Percentiles rank a stretch among this genome's conserved stretches.
These are phyloP conservation scores for Epinephelus awoara DNA, from an alignment of 2,797 vertebrate species.

Conservation along the genomic window DNA sequence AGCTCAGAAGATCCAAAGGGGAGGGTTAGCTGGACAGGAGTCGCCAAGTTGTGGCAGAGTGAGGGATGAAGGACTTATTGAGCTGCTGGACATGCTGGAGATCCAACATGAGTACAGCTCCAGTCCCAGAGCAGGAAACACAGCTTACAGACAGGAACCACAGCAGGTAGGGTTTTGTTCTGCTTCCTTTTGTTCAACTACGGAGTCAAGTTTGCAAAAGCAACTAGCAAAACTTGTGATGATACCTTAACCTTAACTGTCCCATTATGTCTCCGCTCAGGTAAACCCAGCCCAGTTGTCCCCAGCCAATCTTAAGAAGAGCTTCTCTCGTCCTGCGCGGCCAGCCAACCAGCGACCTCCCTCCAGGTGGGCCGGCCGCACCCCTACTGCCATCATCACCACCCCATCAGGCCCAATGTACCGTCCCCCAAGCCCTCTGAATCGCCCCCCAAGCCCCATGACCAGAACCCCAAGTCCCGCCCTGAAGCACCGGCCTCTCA, in stretches of 20 bases:
- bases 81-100: constrained; percentile 88
- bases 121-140: constrained; percentile 69
- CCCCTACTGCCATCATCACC: constrained; percentile 64
- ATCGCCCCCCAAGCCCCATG: constrained; percentile 69
- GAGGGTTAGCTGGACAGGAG: constrained; percentile 80
- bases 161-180: constrained; percentile 66
- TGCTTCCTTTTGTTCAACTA: not conserved
- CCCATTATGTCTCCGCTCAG: constrained; percentile 56
- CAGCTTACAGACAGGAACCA: constrained; percentile 68
- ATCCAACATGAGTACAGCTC: constrained; percentile 87
- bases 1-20: constrained; percentile 69
- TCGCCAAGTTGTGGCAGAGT: constrained; percentile 53
- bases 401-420: constrained; percentile 73
- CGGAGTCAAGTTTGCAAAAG: not conserved
- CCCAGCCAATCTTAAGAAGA: constrained; percentile 77
- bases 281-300: constrained; percentile 65
- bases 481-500: constrained; percentile 70
- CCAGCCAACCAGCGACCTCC: constrained; percentile 95
- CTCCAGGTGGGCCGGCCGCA: constrained; percentile 92
- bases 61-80: constrained; percentile 83
- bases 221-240: not conserved
- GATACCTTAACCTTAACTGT: constrained; percentile 16
- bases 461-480: constrained; percentile 78
- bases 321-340: constrained; percentile 94
- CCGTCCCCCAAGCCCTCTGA: constrained; percentile 72